Percentiles rank a stretch among this genome's conserved stretches.
Conservation (phyloP, 2,888 invertebrate species). For the Pandemis corylana region DNA sequence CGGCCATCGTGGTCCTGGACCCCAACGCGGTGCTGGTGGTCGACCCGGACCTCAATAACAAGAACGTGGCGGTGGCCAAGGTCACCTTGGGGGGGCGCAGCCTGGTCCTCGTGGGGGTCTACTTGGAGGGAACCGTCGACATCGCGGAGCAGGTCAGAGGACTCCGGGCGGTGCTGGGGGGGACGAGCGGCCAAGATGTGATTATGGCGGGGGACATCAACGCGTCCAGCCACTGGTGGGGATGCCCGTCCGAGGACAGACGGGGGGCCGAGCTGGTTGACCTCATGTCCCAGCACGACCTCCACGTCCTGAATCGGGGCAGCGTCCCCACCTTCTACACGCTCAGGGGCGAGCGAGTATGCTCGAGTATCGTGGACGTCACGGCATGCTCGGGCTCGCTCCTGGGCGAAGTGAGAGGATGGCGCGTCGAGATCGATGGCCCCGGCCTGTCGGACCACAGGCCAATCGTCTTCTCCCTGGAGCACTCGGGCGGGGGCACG, state of each 20-base stretch:
- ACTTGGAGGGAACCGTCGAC: background rate
- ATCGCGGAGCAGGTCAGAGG: background rate
- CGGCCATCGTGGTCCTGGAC: conserved; percentile 18
- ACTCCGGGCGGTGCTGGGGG: background rate
- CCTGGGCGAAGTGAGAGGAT: too few species aligned
- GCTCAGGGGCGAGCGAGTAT: too few species aligned
- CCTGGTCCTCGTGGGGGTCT: background rate
- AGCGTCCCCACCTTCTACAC: too few species aligned
- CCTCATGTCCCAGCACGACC: background rate
- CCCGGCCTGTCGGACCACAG: too few species aligned
- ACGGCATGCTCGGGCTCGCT: too few species aligned
- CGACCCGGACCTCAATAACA: background rate
- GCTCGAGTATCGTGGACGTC: too few species aligned
- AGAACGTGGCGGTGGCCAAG: background rate
- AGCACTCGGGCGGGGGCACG: too few species aligned
- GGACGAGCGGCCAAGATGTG: background rate
- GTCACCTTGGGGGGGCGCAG: background rate
- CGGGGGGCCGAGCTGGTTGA: background rate
- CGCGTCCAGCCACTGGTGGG: conserved; percentile 18
- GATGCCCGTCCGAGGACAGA: conserved; percentile 1
- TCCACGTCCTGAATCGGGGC: background rate
- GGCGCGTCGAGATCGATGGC: too few species aligned
- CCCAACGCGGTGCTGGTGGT: background rate
- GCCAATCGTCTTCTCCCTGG: too few species aligned
- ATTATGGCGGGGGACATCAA: conserved; percentile 13